These are phyloP conservation scores for Paramisgurnus dabryanus DNA, from an alignment of 2,113 vertebrate species.

Conservation along the genomic window DNA sequence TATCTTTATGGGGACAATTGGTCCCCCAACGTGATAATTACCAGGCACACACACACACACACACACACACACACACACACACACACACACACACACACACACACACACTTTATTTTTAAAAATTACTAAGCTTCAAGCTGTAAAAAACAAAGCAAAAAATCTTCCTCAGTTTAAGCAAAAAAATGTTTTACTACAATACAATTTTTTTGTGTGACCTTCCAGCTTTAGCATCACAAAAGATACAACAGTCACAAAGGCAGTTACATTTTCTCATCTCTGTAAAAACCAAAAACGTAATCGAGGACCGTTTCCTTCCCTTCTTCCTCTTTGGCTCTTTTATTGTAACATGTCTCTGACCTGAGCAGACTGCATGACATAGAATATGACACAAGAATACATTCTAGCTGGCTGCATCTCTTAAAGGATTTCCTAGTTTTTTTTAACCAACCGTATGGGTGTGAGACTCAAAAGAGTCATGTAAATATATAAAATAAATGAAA, in stretches of 20 bases:
- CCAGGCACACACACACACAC: too few relatives aligned
- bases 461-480: not conserved
- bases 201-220: not conserved
- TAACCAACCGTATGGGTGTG: not conserved
- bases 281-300: not conserved
- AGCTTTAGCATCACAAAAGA: slow-evolving; percentile 37
- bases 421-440: slow-evolving; percentile 3
- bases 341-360: slow-evolving; percentile 25
- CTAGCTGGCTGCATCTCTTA: not conserved
- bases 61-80: too few relatives aligned
- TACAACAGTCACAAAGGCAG: slow-evolving; percentile 15
- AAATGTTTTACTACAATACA: not conserved
- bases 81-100: slow-evolving; percentile 1
- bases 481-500: too few relatives aligned
- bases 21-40: too few relatives aligned
- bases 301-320: slow-evolving; percentile 5
- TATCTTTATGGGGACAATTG: too few relatives aligned
- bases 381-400: slow-evolving; percentile 2
- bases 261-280: slow-evolving; percentile 25
- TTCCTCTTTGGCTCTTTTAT: slow-evolving; percentile 16
- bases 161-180: not conserved
- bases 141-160: not conserved
- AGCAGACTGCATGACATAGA: slow-evolving; percentile 29
- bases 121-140: not conserved
- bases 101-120: not conserved